A percentile compares a stretch with the other conserved stretches of the same genome.
These are phyloP conservation scores for Diarsia mendica DNA, from an alignment of 2,888 invertebrate genomes.

Conservation along the genomic window DNA sequence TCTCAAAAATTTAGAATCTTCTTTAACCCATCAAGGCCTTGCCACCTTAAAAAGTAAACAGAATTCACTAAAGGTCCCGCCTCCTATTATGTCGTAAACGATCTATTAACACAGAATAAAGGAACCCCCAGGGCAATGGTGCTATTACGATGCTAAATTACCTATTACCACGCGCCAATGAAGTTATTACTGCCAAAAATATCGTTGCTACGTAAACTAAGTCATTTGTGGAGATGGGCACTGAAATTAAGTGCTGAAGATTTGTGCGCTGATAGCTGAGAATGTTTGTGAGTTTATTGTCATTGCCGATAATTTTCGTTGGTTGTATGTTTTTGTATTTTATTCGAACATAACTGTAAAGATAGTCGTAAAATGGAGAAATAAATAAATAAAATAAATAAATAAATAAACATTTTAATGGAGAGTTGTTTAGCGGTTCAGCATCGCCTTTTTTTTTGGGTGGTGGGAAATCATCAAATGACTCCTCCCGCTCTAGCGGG, in stretches of 20 bases:
- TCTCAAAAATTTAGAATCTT: neutral
- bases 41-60: slow-evolving; percentile 55
- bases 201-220: slow-evolving; percentile 39
- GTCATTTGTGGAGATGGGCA: slow-evolving; percentile 53
- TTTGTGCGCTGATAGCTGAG: slow-evolving; percentile 33
- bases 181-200: slow-evolving; percentile 64
- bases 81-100: slow-evolving; percentile 63
- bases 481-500: too few relatives aligned
- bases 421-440: neutral
- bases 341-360: too few relatives aligned
- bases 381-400: too few relatives aligned
- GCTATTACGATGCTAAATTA: slow-evolving; percentile 67
- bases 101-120: slow-evolving; percentile 68
- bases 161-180: slow-evolving; percentile 65
- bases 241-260: slow-evolving; percentile 46
- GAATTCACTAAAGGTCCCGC: slow-evolving; percentile 42
- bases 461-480: too few relatives aligned
- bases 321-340: neutral
- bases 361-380: too few relatives aligned
- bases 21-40: slow-evolving; percentile 23
- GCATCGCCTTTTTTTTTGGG: neutral
- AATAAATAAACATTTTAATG: too few relatives aligned
- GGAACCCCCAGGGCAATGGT: slow-evolving; percentile 62
- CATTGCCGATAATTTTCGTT: slow-evolving; percentile 10
- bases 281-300: slow-evolving; percentile 33